Percentiles rank a stretch among this genome's conserved stretches.
Evolutionary conservation across 92 coral and sea anemone genomes (phyloP).

Genomic region (Pocillopora grandis): DNA sequence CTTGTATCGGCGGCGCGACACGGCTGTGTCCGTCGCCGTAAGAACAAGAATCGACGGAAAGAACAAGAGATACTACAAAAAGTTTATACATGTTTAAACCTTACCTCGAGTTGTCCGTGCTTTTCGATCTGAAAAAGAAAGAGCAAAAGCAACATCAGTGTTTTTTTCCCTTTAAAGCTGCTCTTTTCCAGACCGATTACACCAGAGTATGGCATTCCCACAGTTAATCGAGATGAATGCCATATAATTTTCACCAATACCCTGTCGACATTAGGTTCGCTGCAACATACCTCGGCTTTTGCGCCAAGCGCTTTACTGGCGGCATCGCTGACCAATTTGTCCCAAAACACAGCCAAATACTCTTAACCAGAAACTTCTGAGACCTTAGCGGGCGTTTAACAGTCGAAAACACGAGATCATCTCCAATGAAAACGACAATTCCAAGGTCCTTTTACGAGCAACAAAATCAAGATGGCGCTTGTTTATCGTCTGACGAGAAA

Average conservation of each 20-base stretch:
- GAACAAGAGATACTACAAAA: not conserved
- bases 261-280: conserved; percentile 3
- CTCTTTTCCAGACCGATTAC: not conserved
- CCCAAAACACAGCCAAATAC: conserved; percentile 10
- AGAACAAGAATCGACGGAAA: conserved; percentile 18
- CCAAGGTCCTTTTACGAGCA: conserved; percentile 13
- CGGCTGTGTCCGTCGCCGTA: conserved; percentile 22
- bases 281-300: conserved; percentile 41
- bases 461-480: conserved; percentile 76
- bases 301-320: conserved; percentile 32
- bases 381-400: conserved; percentile 13
- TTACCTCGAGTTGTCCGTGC: conserved; percentile 41
- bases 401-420: conserved; percentile 13
- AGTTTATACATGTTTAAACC: not conserved
- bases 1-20: not conserved
- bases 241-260: conserved; percentile 5
- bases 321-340: conserved; percentile 26
- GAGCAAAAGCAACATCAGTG: conserved; percentile 3
- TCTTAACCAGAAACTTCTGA: conserved; percentile 2
- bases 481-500: conserved; percentile 56
- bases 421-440: conserved; percentile 20
- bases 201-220: not conserved
- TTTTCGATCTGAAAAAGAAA: conserved; percentile 38
- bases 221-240: not conserved
- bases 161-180: not conserved